phyloP scores from a whole-genome alignment of 2,888 invertebrate species.

The Cinara cedri region DNA sequence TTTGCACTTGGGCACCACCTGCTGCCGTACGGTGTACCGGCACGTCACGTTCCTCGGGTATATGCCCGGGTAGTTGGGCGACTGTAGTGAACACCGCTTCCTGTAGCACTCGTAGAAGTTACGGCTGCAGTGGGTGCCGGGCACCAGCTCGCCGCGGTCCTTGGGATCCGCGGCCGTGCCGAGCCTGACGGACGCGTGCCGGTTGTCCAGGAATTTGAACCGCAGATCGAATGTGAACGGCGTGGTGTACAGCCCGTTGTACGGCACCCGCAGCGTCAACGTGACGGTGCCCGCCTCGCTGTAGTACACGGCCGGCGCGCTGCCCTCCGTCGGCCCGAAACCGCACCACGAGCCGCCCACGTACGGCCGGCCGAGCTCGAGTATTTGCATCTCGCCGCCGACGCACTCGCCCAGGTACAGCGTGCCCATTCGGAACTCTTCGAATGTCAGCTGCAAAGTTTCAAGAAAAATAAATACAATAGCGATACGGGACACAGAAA shows the following conservation, averaged over 20 bases:
- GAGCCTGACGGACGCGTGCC: slow-evolving; percentile 70
- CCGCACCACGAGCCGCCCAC: slow-evolving; percentile 92
- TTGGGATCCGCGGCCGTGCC: slow-evolving; percentile 78
- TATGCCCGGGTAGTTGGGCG: slow-evolving; percentile 90
- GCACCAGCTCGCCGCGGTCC: slow-evolving; percentile 81
- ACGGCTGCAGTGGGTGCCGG: slow-evolving; percentile 82
- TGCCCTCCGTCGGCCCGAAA: slow-evolving; percentile 80
- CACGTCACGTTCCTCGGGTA: slow-evolving; percentile 89
- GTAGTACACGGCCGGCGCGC: slow-evolving; percentile 87
- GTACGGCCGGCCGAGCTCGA: slow-evolving; percentile 84
- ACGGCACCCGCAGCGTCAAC: slow-evolving; percentile 68
- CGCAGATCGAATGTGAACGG: slow-evolving; percentile 82
- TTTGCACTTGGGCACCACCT: slow-evolving; percentile 85
- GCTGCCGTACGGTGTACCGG: slow-evolving; percentile 84
- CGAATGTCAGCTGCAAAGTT: slow-evolving; percentile 75
- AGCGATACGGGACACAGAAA: no score
- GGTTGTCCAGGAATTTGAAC: slow-evolving; percentile 81
- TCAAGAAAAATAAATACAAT: no score
- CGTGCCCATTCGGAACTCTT: slow-evolving; percentile 85
- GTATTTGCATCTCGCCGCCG: slow-evolving; percentile 86
- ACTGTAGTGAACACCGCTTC: slow-evolving; percentile 84
- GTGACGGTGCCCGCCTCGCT: slow-evolving; percentile 87
- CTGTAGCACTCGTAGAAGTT: slow-evolving; percentile 85
- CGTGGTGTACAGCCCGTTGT: slow-evolving; percentile 64
- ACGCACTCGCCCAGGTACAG: slow-evolving; percentile 84